These are phyloP conservation scores for Hydraecia micacea DNA, from an alignment of 2,888 invertebrate species.

Conservation along the genomic window DNA sequence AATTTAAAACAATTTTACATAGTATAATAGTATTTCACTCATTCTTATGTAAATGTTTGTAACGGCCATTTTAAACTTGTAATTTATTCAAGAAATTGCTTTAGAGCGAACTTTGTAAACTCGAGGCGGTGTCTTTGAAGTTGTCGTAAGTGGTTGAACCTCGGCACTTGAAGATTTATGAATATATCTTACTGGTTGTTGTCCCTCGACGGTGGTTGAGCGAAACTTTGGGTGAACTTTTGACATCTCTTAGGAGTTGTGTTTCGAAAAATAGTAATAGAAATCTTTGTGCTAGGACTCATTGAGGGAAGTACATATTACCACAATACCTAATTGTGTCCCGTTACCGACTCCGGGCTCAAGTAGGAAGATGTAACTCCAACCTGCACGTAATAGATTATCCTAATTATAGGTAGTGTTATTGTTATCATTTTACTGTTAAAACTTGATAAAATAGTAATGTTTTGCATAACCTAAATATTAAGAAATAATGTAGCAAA, in stretches of 20 bases:
- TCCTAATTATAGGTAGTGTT: no score
- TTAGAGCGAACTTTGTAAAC: conserved; percentile 62
- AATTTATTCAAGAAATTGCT: conserved; percentile 79
- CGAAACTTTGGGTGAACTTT: conserved; percentile 32
- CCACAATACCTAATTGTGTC: background rate
- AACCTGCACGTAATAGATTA: background rate
- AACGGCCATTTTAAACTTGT: conserved; percentile 79
- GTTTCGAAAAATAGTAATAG: background rate
- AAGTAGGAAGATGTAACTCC: background rate
- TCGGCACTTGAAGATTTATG: conserved; percentile 58
- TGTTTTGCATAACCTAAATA: no score
- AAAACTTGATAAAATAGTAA: no score
- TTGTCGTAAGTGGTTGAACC: conserved; percentile 46
- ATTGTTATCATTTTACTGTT: no score
- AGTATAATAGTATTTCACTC: conserved; percentile 74
- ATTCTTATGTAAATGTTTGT: conserved; percentile 76
- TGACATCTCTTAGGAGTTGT: background rate
- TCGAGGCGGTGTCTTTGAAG: conserved; percentile 48
- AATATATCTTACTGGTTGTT: conserved; percentile 45
- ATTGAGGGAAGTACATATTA: background rate
- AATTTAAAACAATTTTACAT: conserved; percentile 65
- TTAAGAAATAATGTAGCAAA: no score
- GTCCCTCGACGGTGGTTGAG: conserved; percentile 10
- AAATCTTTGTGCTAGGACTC: background rate
- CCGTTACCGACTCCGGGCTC: no score